Conservation (phyloP, 2,888 invertebrate species). For the Yponomeuta malinellus region DNA sequence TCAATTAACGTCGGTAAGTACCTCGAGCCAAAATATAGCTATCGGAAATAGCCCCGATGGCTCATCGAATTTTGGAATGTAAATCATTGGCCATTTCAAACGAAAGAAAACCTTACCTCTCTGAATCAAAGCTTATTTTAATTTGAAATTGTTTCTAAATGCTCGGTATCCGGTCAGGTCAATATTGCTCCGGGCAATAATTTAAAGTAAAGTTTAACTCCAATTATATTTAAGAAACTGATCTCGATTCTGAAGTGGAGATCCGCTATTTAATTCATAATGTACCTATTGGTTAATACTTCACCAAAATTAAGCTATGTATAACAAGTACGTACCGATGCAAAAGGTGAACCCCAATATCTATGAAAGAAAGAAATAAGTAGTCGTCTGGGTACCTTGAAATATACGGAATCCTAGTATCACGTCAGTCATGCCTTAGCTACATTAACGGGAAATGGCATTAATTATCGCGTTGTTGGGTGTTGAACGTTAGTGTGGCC, state of each 20-base stretch:
- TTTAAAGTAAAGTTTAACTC: slow-evolving; percentile 43
- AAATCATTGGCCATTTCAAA: slow-evolving; percentile 35
- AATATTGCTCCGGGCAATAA: slow-evolving; percentile 60
- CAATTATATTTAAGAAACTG: neutral
- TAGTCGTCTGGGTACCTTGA: neutral
- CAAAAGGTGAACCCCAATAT: neutral
- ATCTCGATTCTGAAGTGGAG: neutral
- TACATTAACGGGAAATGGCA: no score
- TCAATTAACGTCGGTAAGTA: slow-evolving; percentile 38
- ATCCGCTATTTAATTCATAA: neutral
- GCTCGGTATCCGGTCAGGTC: slow-evolving; percentile 64
- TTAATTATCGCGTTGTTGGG: no score
- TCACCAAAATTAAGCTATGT: neutral
- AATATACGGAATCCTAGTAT: no score
- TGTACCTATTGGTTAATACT: neutral
- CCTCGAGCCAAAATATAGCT: slow-evolving; percentile 55
- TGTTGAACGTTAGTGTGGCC: no score
- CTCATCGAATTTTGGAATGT: slow-evolving; percentile 69
- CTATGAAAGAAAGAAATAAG: neutral
- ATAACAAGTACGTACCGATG: neutral
- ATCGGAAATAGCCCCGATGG: slow-evolving; percentile 69
- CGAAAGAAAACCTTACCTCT: slow-evolving; percentile 27
- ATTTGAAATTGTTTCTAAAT: slow-evolving; percentile 21
- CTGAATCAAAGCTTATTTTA: slow-evolving; percentile 24
- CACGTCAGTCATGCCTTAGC: no score